These are phyloP conservation scores for Esox masquinongy DNA, from an alignment of 2,797 vertebrate genomes.

Conservation along the genomic window DNA sequence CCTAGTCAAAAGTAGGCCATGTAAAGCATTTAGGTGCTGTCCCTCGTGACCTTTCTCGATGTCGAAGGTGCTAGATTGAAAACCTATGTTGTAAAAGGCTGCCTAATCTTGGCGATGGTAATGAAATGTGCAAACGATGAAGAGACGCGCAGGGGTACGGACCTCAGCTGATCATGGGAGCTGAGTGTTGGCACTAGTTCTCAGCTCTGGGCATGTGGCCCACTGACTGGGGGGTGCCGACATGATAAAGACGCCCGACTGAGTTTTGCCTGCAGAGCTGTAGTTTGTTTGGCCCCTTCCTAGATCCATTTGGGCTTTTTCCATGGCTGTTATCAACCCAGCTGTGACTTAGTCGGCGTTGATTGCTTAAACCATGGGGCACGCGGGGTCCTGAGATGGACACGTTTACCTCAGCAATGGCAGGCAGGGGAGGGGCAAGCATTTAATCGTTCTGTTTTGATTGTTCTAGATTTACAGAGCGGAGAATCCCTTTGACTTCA, in stretches of 20 bases:
- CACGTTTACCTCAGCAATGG: too few species aligned
- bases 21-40: neutral
- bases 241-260: conserved; percentile 68
- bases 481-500: conserved; percentile 98
- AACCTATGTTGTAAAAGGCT: neutral
- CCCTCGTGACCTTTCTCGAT: neutral
- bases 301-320: neutral
- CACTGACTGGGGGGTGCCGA: conserved; percentile 43
- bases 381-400: too few species aligned
- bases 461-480: conserved; percentile 81
- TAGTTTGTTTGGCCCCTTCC: neutral
- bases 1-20: too few species aligned
- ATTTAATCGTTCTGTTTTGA: too few species aligned
- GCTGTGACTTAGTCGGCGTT: neutral
- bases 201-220: conserved; percentile 51
- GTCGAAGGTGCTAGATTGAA: neutral
- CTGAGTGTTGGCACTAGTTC: conserved; percentile 70
- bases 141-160: conserved; percentile 84
- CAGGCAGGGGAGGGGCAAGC: too few species aligned
- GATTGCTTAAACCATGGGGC: neutral
- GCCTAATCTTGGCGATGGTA: neutral
- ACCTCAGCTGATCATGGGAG: conserved; percentile 89
- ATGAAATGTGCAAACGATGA: conserved; percentile 58
- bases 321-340: neutral
- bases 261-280: conserved; percentile 45